Percentiles rank a stretch among this genome's conserved stretches.
Conservation (phyloP, 2,797 vertebrate genomes). For the Sebastolobus altivelis region DNA sequence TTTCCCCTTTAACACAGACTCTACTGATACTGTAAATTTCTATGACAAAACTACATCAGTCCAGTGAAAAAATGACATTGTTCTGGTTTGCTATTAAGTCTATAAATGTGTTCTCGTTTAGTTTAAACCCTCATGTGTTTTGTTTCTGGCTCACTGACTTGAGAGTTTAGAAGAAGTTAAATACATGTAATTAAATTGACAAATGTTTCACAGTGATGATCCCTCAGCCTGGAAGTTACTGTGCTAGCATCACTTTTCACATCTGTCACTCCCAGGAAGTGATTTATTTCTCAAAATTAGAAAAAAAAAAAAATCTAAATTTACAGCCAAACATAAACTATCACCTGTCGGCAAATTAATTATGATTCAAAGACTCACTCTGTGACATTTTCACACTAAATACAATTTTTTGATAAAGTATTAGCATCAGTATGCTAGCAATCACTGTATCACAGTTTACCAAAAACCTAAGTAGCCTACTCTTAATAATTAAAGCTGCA, state of each 20-base stretch:
- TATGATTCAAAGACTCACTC: background rate
- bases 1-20: conserved; percentile 25
- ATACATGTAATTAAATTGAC: background rate
- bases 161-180: background rate
- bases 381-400: background rate
- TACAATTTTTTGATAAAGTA: background rate
- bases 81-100: background rate
- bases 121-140: background rate
- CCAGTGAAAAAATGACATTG: background rate
- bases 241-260: background rate
- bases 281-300: background rate
- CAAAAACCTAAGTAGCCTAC: no score
- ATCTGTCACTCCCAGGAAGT: background rate
- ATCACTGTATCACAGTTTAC: background rate
- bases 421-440: background rate
- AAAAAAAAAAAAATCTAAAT: background rate
- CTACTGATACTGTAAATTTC: background rate
- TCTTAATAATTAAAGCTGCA: no score
- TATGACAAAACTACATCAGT: background rate
- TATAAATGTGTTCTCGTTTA: background rate
- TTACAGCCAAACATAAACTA: background rate
- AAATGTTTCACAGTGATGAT: background rate
- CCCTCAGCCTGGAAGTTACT: background rate
- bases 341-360: background rate
- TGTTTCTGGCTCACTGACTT: background rate